Evolutionary conservation across 1,140 invertebrate species (phyloP).

Genomic region (Delia radicum): DNA sequence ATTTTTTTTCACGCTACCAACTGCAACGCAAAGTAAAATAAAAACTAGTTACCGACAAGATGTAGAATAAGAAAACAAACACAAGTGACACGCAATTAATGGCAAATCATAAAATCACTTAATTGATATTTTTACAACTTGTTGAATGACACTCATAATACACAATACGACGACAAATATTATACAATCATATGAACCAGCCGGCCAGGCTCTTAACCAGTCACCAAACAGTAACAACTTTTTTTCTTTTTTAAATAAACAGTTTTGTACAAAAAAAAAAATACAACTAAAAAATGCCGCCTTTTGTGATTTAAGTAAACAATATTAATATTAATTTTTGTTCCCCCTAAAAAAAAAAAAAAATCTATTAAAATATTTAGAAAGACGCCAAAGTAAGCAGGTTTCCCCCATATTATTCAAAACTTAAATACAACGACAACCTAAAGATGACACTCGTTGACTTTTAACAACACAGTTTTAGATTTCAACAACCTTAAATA

Average conservation of each 20-base stretch:
- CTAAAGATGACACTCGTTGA: background rate
- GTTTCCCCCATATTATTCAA: background rate
- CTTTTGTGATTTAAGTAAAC: background rate
- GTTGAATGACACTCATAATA: background rate
- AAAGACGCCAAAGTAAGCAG: background rate
- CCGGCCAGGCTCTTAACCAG: background rate
- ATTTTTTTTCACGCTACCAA: background rate
- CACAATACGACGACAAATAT: background rate
- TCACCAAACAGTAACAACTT: background rate
- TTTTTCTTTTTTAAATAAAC: background rate
- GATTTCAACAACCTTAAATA: no score
- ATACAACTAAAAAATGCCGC: background rate
- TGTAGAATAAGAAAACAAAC: background rate
- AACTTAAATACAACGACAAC: no score
- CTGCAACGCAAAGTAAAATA: background rate
- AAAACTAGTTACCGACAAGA: background rate
- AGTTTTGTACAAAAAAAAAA: background rate
- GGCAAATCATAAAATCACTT: constrained; percentile 13
- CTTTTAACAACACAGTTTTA: background rate
- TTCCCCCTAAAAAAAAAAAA: background rate
- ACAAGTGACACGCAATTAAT: constrained; percentile 13
- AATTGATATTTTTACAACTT: constrained; percentile 18
- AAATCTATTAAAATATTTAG: background rate
- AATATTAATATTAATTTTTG: background rate
- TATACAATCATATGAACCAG: background rate